Percentiles rank a stretch among this genome's conserved stretches.
Evolutionary conservation across 1,140 invertebrate species (phyloP).

Genomic region (Centruroides vittatus): DNA sequence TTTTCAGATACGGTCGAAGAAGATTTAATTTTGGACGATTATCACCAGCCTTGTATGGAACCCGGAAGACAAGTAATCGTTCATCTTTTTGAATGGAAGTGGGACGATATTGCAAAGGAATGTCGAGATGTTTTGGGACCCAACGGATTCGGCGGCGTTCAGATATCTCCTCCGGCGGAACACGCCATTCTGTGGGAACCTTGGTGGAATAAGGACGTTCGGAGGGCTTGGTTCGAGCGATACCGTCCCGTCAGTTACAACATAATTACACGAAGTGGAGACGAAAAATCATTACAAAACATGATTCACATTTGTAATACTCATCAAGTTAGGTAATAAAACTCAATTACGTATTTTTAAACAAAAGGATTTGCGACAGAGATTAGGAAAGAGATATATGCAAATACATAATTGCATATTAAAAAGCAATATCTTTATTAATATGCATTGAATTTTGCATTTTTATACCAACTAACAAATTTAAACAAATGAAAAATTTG

Average conservation of each 20-base stretch:
- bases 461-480: too few species aligned
- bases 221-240: slow-evolving; percentile 13
- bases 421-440: too few species aligned
- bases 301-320: slow-evolving; percentile 21
- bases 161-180: slow-evolving; percentile 35
- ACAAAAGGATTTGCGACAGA: too few species aligned
- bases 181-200: slow-evolving; percentile 20
- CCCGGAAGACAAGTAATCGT: slow-evolving; percentile 37
- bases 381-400: too few species aligned
- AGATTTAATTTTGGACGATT: too few species aligned
- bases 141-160: slow-evolving; percentile 58
- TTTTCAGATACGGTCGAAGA: too few species aligned
- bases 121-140: slow-evolving; percentile 64
- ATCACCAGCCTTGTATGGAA: too few species aligned
- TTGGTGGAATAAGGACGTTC: slow-evolving; percentile 49
- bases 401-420: too few species aligned
- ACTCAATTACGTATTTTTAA: too few species aligned
- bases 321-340: too few species aligned
- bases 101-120: slow-evolving; percentile 63
- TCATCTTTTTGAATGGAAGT: slow-evolving; percentile 69
- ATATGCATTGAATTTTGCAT: too few species aligned
- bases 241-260: slow-evolving; percentile 27
- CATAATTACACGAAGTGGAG: background rate
- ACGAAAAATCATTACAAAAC: background rate
- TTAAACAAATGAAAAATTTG: too few species aligned